A percentile compares a stretch with the other conserved stretches of the same genome.
Evolutionary conservation across 2,888 invertebrate genomes (phyloP).

Genomic region (Nemotelus pantherinus): DNA sequence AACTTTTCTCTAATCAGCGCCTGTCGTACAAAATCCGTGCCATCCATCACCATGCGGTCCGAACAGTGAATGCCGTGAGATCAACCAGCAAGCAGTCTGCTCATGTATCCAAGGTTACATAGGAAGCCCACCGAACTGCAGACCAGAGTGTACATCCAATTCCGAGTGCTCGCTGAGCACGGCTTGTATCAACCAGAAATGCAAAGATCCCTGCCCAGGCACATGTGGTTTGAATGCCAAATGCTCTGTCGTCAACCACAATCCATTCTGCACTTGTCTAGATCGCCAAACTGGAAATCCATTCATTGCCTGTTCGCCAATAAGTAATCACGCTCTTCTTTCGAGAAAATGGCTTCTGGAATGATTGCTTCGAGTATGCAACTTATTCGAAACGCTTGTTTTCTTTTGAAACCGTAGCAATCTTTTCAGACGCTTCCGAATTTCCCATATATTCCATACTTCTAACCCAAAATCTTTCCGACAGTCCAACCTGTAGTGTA

Average conservation of each 20-base stretch:
- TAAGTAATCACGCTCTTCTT: slow-evolving; percentile 63
- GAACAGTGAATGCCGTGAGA: slow-evolving; percentile 75
- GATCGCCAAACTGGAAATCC: slow-evolving; percentile 60
- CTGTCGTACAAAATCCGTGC: slow-evolving; percentile 67
- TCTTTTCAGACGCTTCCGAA: too few species aligned
- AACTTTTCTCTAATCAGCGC: slow-evolving; percentile 51
- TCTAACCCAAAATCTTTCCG: neutral
- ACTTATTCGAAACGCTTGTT: neutral
- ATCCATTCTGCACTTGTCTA: slow-evolving; percentile 79
- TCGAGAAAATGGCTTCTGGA: too few species aligned
- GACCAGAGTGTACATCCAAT: slow-evolving; percentile 77
- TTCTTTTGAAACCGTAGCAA: neutral
- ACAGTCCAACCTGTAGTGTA: slow-evolving; percentile 45
- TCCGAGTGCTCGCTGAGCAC: slow-evolving; percentile 73
- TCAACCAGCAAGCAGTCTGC: slow-evolving; percentile 73
- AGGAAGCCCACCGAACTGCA: slow-evolving; percentile 77
- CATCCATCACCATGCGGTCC: slow-evolving; percentile 77
- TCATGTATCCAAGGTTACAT: slow-evolving; percentile 75
- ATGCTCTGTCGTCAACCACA: slow-evolving; percentile 79
- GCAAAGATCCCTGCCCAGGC: slow-evolving; percentile 78
- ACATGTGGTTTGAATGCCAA: slow-evolving; percentile 80
- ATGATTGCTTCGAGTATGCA: too few species aligned
- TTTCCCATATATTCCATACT: too few species aligned
- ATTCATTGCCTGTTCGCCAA: slow-evolving; percentile 67
- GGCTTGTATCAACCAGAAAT: slow-evolving; percentile 78